Evolutionary conservation across 2,888 invertebrate species (phyloP), one percentile per base, ranked within the genome.

Genomic region (Brassicogethes aeneus): DNA sequence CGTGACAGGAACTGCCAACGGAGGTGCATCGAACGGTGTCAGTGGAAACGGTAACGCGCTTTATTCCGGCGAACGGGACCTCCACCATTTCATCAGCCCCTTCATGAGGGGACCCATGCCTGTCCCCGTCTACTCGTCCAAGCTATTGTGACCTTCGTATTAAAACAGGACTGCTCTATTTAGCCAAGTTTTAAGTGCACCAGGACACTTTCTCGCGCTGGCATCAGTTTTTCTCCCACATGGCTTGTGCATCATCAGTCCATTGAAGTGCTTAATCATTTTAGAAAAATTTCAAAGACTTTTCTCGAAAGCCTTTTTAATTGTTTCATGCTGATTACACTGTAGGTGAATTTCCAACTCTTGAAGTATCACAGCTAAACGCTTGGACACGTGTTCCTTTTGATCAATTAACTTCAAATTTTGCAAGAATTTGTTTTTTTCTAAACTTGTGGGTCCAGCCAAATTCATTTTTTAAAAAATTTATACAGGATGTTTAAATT

Each of bases 21-120:
- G n/a, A n/a, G n/a, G n/a, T n/a, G 36, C 43, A 13, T 8, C 41
- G 10, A 23, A 23, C 10, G 5, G 5, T 5, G 10, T 5, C 10
- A 13, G 12, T 32, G 32, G 32, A 12, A 32, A 32, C 32, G 10
- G 12, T 3, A 32, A 13, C 12, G 15, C 66, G 2, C 57, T 61
- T 8, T 64, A 61, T 49, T 43, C 57, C 14, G 55, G 58, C 17
- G 66, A 65, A 39, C 55, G 66, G 39, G 62, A 64, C 50, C 49
- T 70, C 15, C 73, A 73, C 45, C 70, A 72, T 31, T 75, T 74
- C 52, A 74, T 75, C 29, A 72, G 70, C 46, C 75, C 75, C 1
- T 75, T 75, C 52, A 57, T 75, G 32, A 50, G 74, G 31, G 72
- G 72, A 3, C 70, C 72, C 2, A 64, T 65, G 52, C 54, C 64